Evolutionary conservation across 2,797 vertebrate genomes (phyloP).

Genomic region (Brachyalestes nurse): DNA sequence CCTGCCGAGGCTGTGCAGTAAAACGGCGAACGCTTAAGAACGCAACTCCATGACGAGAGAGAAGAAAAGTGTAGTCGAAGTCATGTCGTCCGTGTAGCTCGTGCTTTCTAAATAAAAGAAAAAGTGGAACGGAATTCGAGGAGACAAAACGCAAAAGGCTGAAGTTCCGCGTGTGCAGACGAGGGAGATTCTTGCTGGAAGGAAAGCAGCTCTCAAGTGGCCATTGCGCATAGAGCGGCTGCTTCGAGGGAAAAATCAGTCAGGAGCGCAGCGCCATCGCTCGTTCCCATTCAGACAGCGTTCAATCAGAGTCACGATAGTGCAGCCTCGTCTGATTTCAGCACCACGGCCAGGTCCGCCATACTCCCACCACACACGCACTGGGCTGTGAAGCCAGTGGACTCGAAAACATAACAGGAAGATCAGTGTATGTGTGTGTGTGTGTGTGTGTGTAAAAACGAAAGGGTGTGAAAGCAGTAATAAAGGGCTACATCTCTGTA

Average conservation of each 20-base stretch:
- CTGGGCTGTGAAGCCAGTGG: neutral
- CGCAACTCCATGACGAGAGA: neutral
- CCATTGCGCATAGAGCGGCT: constrained; percentile 40
- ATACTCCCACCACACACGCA: neutral
- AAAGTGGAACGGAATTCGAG: neutral
- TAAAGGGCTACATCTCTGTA: neutral
- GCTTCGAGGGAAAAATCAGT: constrained; percentile 13
- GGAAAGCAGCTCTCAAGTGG: constrained; percentile 23
- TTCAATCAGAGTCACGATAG: neutral
- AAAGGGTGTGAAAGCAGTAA: neutral
- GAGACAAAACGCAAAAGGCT: neutral
- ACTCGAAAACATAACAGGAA: neutral
- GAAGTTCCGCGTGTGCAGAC: constrained; percentile 32
- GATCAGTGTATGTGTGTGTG: neutral
- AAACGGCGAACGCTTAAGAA: constrained; percentile 21
- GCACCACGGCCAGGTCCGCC: neutral
- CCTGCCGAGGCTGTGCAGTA: neutral
- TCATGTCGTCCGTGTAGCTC: neutral
- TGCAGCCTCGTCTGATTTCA: neutral
- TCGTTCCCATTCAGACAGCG: constrained; percentile 8
- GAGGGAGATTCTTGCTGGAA: constrained; percentile 1
- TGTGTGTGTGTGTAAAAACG: neutral
- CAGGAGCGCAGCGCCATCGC: constrained; percentile 37
- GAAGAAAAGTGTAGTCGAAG: neutral
- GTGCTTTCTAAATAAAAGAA: neutral